Base-by-base conservation (phyloP, 2,888 invertebrate genomes). In the Drosophila hamatofila region DNA sequence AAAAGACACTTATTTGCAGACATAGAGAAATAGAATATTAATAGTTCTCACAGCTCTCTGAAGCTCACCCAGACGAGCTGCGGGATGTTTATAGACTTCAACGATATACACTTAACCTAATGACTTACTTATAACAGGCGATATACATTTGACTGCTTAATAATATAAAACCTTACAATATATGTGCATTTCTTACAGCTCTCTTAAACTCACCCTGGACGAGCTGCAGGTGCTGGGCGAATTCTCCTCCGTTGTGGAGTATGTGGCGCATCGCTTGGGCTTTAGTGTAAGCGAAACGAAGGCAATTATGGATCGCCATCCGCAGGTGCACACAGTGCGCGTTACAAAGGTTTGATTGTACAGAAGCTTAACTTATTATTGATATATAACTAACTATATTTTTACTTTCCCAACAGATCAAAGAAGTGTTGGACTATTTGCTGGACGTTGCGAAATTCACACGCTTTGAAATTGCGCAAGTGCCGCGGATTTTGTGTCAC, bases 381-480 rank as follows among this genome's bases (percentile, higher is more conserved):
- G 1, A 14, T 3, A 18, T 7, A 42, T 56, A 12, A 12, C 12
- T 11, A 3, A 11, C 49, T 30, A 8, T 23, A 59, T n/a, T 8
- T 6, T 2, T 2, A 12, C 9, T 48, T 0, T 25, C 51, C 1
- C 6, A 23, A 18, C 44, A 95, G 95, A 93, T 94, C 7, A 95
- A 95, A 91, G 93, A 94, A 68, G 94, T 95, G 69, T 81, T 95
- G 41, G 95, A 95, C 85, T 95, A 94, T 85, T 90, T 95, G 23
- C 90, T 94, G 9, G 88, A 92, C 56, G 94, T 94, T 82, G 92
- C 84, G 16, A 94, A 94, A 2, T 95, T 94, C 88, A 81, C 91
- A 7, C 93, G 93, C 7, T 92, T 93, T 75, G 94, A 95, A 62
- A 94, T 95, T 64, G 94, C 94, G 18, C 92, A 90, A 54, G 94